A percentile compares a stretch with the other conserved stretches of the same genome.
phyloP scores from a whole-genome alignment of 2,113 vertebrate genomes.

The Apaloderma vittatum region DNA sequence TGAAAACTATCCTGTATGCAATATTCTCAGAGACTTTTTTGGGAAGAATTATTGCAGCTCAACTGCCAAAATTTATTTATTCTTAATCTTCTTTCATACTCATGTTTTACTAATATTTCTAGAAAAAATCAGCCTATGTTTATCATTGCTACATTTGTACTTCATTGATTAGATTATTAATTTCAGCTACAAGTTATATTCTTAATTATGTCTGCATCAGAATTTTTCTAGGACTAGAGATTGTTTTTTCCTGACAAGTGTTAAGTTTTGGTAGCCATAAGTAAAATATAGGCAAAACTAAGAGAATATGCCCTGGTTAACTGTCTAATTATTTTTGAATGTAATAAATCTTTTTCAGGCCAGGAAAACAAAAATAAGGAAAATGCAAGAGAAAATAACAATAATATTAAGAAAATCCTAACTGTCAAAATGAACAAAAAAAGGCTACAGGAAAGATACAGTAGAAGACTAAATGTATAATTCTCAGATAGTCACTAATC shows the following conservation, averaged over 20 bases:
- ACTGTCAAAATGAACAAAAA: not conserved
- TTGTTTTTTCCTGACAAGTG: not conserved
- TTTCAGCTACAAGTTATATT: not conserved
- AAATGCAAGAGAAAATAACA: not conserved
- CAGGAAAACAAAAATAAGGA: not conserved
- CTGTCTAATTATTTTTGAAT: not conserved
- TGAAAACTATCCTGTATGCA: not conserved
- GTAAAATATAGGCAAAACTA: not conserved
- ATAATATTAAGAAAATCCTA: not conserved
- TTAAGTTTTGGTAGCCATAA: not conserved
- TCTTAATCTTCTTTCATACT: not conserved
- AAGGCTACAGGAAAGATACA: not conserved
- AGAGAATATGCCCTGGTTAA: not conserved
- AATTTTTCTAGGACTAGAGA: not conserved
- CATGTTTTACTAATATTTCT: not conserved
- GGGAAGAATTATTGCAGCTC: not conserved
- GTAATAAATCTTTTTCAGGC: not conserved
- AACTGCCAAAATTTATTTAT: not conserved
- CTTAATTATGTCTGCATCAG: not conserved
- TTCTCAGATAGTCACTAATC: not conserved
- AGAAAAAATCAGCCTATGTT: not conserved
- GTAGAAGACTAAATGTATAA: not conserved
- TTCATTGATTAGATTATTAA: not conserved
- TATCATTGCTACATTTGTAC: not conserved
- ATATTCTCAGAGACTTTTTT: not conserved